Evolutionary conservation across 23 tunicate genomes (phyloP).

Genomic region (Ciona savignyi): DNA sequence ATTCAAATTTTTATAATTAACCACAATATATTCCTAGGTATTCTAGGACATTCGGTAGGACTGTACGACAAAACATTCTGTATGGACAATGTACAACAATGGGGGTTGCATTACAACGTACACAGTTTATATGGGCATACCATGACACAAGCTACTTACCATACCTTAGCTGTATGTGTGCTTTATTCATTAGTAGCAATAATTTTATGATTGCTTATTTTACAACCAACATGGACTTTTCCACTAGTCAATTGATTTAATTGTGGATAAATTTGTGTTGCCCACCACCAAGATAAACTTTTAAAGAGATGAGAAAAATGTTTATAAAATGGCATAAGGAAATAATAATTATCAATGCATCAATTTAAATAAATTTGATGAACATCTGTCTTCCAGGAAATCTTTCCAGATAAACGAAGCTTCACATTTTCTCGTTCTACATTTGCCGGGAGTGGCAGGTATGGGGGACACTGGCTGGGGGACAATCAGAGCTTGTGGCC

Average conservation of each 20-base stretch:
- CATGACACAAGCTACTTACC: constrained; percentile 78
- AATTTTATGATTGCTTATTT: too few relatives aligned
- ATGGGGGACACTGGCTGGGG: constrained; percentile 90
- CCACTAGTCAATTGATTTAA: too few relatives aligned
- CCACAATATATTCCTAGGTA: constrained; percentile 24
- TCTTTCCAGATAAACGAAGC: constrained; percentile 77
- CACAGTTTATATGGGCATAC: constrained; percentile 97
- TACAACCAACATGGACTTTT: too few relatives aligned
- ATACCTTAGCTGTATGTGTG: constrained; percentile 54
- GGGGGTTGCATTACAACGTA: constrained; percentile 76
- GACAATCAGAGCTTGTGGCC: constrained; percentile 94
- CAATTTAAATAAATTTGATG: too few relatives aligned
- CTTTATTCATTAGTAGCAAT: too few relatives aligned
- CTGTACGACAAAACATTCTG: constrained; percentile 84
- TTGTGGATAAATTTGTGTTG: too few relatives aligned
- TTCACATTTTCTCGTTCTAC: constrained; percentile 78
- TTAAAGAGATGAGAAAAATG: too few relatives aligned
- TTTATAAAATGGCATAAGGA: too few relatives aligned
- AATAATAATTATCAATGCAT: too few relatives aligned
- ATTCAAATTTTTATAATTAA: too few relatives aligned
- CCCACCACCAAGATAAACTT: too few relatives aligned
- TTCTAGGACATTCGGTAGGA: constrained; percentile 62
- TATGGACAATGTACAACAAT: constrained; percentile 78
- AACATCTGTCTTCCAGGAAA: too few relatives aligned
- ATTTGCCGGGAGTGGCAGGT: constrained; percentile 87